Base-by-base conservation (phyloP, 2,888 invertebrate genomes). In the Acleris cristana region DNA sequence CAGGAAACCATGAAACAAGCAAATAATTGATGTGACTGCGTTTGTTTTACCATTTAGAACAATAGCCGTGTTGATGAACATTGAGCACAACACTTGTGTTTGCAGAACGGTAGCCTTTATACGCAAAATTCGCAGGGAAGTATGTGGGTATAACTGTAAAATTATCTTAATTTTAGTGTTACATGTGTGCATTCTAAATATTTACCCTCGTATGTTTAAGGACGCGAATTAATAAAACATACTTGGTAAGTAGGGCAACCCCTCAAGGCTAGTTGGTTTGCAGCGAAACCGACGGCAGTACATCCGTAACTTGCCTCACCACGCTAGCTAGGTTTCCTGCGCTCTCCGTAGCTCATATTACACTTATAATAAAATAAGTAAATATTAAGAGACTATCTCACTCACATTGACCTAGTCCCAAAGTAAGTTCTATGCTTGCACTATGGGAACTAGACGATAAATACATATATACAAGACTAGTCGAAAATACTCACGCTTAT, bases 21-120 rank as follows among this genome's bases (percentile, higher is more conserved):
- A 84, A 85, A 85, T 83, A 84, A 81, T 84, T 81, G 78, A 80
- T 81, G 84, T 82, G 81, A 87, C 85, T 81, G 80, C 80, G 78
- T 83, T 85, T 87, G 86, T 88, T 88, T 83, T 84, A 74, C 79
- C 81, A 80, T 82, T 84, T 75, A 75, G 77, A 78, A 87, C 87
- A 88, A 88, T 88, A 84, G 88, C 81, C 71, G 79, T 88, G 88
- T 88, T 88, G 88, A 85, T 84, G 84, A 74, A 82, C 76, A 76
- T 75, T 78, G 76, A 81, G 73, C 77, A 86, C 80, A 89, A 90
- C 88, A 88, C 79, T 77, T 70, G 69, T 85, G 87, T 89, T 89
- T 88, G 86, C 87, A 86, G 88, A 89, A 88, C 69, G 73, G 74
- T 74, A 68, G 73, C 73, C 72, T 68, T 76, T 40, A 78, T 75